Base-by-base conservation (phyloP, 92 coral and sea anemone species). In the Heteractis magnifica region DNA sequence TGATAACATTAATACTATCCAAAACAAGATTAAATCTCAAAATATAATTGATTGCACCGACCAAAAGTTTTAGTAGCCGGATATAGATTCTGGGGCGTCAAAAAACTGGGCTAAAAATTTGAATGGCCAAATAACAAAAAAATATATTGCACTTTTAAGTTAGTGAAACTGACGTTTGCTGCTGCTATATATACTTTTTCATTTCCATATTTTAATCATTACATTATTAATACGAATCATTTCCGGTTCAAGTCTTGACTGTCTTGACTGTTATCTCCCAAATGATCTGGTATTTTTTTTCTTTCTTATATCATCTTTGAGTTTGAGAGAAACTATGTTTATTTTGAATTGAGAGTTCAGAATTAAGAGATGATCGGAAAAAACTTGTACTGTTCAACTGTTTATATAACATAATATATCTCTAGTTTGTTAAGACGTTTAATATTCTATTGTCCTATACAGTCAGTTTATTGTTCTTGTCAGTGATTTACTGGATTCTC, bases 131-230 rank as follows among this genome's bases (percentile, higher is more conserved):
- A 10, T 62, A 12, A 5, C 62, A 62, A 62, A 18, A 62, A 62
- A 18, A n/a, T 7, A 62, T 18, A 4, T n/a, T 16, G 5, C 19
- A 18, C 6, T 7, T 16, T 62, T 62, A 20, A 5, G 13, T 12
- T 12, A 13, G 20, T 68, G 3, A 14, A 68, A 10, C 23, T 21
- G 49, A 21, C 21, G 49, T 68, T 68, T 26, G 13, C 13, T 53
- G 9, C 58, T 8, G 9, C 58, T 53, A 8, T 4, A 8, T 12
- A 53, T 26, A 48, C 6, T 21, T 68, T 68, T 10, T 20, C 9
- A 48, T 68, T 68, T 68, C 11, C 73, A 68, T 68, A 68, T 23
- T 68, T 68, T 68, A 23, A 68, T 68, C 21, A 68, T 68, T 68
- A 68, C 73, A 68, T 68, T 68, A 68, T 68, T 21, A 20, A 68